Evolutionary conservation across 2,797 vertebrate species (phyloP), one percentile per base, ranked within the genome.

Genomic region (Streptopelia turtur): DNA sequence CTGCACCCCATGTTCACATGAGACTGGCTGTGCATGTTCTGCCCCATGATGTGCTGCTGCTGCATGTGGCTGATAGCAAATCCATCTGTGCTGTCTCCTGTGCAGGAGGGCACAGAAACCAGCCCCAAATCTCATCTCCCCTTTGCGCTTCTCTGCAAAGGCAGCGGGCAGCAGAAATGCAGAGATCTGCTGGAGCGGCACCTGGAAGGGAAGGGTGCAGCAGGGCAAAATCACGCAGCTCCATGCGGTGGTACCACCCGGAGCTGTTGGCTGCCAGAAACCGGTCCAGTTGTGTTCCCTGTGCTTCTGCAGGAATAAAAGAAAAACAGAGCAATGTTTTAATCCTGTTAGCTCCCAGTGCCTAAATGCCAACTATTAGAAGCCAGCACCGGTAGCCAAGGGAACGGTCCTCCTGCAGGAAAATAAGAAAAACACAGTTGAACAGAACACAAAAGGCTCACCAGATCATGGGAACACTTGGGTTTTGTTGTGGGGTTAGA

Each of bases 361-460:
- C 33, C 72, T 72, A 93, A 93, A 86, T 79, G 90, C 65, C 78
- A 68, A n/a, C 87, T 93, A 61, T 75, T 57, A 79, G n/a, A 87
- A 94, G 61, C 47, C 83, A 93, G 80, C 25, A 11, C 33, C 60
- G 82, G 93, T 97, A 94, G 94, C 83, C 96, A 94, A 92, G 93
- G 92, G 92, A 95, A 96, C 93, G 69, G 76, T 57, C 65, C 49
- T 94, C 65, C 76, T 68, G 65, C 55, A 80, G 71, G 52, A 88
- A 92, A 93, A 87, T 33, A 56, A 85, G 56, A 41, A 89, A 94
- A 92, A 59, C 63, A 50, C 35, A 56, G 77, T 52, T 39, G 47
- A 95, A 37, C 63, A 94, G 85, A 69, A 43, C 63, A 93, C 80
- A 96, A 95, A 96, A 94, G 77, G 53, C 56, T 92, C 0, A 0